Evolutionary conservation across 1,140 invertebrate species (phyloP).

Genomic region (Drosophila carrolli): DNA sequence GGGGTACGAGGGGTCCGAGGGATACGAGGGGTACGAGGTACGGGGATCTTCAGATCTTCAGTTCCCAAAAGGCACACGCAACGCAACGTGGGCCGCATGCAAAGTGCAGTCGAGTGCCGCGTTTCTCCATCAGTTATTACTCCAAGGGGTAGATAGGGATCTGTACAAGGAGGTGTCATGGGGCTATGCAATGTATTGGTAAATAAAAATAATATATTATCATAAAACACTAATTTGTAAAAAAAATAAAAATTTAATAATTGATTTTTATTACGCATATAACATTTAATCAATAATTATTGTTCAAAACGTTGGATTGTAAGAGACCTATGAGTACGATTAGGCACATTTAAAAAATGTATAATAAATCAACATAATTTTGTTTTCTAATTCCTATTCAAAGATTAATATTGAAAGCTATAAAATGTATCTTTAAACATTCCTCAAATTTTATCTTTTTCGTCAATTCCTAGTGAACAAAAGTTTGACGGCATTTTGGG

Average conservation of each 20-base stretch:
- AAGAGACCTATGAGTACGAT: no score
- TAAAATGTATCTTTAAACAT: no score
- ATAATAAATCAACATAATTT: no score
- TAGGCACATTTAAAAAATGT: no score
- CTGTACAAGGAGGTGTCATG: not conserved
- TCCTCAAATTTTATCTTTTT: no score
- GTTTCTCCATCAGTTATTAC: constrained; percentile 8
- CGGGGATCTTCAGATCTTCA: constrained; percentile 12
- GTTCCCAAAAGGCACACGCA: constrained; percentile 35
- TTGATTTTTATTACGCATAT: not conserved
- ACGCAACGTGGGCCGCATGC: constrained; percentile 61
- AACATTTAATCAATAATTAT: no score
- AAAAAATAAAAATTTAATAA: not conserved
- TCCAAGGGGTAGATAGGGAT: constrained; percentile 7
- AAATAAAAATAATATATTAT: not conserved
- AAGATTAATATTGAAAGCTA: no score
- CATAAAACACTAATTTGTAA: not conserved
- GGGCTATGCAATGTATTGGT: not conserved
- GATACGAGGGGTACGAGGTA: no score
- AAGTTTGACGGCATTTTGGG: not conserved
- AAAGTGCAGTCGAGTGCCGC: constrained; percentile 40
- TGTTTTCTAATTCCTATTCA: no score
- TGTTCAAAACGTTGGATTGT: no score
- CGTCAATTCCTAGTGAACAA: not conserved
- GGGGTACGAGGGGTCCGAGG: not conserved